Base-by-base conservation (phyloP, 2,888 invertebrate genomes). In the Synanthedon andrenaeformis region DNA sequence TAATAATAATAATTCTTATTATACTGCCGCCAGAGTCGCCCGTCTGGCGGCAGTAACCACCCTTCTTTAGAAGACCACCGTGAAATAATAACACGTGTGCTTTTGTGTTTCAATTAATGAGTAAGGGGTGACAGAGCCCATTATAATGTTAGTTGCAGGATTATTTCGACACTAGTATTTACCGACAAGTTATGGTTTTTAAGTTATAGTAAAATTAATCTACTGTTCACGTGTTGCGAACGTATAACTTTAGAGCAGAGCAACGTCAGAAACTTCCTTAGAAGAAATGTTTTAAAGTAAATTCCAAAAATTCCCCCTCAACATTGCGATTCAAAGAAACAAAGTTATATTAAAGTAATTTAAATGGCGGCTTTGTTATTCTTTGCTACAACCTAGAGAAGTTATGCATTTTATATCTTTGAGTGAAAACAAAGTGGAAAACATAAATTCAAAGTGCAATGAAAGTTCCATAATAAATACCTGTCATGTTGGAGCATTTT, bases 331-430 rank as follows among this genome's bases (percentile, higher is more conserved):
- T 79, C 76, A 74, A 74, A 78, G 77, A 79, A 80, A 80, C 76
- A 80, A 78, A 81, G 70, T 81, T 79, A 72, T 78, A 78, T 74
- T 78, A 77, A 79, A 81, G 77, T 74, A 80, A 79, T 81, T 80
- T 78, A 76, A 81, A 79, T 77, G 67, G 74, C 74, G 69, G 74
- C 79, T 79, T 79, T 79, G 78, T 79, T 77, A 72, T 79, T 76
- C 75, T 74, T 71, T 65, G 68, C 60, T 58, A 54, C 57, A 65
- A 76, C 74, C 78, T 75, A 70, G 65, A 49, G 17, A 72, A 76
- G 72, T 77, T 77, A 74, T 73, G 72, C 72, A 74, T 74, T 74
- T 70, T 70, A 64, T 69, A 67, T 69, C 67, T 72, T 69, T 64
- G 62, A 58, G 59, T 62, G 57, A 45, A 45, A 13, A 35, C 45